Base-by-base conservation (phyloP, 2,797 vertebrate species). In the Sebastes umbrosus region DNA sequence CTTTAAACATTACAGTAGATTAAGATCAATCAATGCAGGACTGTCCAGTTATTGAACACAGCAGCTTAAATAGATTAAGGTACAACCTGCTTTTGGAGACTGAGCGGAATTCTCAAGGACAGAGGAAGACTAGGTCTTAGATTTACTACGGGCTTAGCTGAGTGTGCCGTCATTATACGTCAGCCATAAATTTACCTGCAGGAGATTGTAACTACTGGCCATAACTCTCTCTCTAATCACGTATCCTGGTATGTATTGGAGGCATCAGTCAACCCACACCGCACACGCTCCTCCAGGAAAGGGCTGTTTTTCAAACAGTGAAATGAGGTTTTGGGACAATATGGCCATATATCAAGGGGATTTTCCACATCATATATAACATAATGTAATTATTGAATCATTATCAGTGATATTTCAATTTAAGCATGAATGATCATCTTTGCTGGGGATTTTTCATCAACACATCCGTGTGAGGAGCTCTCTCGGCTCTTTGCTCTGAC, bases 141-240 rank as follows among this genome's bases (percentile, higher is more conserved):
- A 92, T 94, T 93, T 93, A 92, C 84, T 83, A 55, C 70, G 62
- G 72, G 52, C 60, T 84, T 87, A 80, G 52, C 83, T 50, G 63
- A 75, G 75, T 82, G 71, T 84, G 80, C 82, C 67, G 54, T 81
- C 87, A 79, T 90, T 83, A 85, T 77, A 78, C 77, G 73, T 85
- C 83, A 55, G 73, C 79, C 72, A 87, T 93, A 86, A 87, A 95
- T 93, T 83, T 87, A 84, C 84, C 84, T 77, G 72, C 57, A 64
- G 68, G 25, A 77, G 85, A 84, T 73, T 66, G 83, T 90, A 88
- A 92, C 76, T 75, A 34, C 46, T 58, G 86, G 67, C 83, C 86
- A 89, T 94, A 90, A 92, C 83, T 95, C 92, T 84, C 65, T 3
- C 85, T 86, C 84, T 91, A 90, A 90, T 91, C 89, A 82, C 71